Percentiles rank a stretch among this genome's conserved stretches.
Evolutionary conservation across 2,888 invertebrate species (phyloP).

Genomic region (Leptinotarsa peninsularis): DNA sequence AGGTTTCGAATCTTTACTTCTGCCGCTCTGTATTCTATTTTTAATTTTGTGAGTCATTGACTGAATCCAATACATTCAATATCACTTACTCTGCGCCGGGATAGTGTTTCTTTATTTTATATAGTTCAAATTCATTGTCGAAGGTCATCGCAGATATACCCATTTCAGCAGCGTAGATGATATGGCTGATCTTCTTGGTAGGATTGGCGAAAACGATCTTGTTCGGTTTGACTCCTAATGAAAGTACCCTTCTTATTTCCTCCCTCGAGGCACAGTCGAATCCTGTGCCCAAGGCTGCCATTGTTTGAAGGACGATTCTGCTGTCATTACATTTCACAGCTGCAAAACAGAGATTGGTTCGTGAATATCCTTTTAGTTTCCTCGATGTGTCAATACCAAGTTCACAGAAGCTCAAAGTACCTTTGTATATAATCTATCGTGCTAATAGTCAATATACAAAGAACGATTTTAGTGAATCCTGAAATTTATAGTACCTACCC

Average conservation of each 20-base stretch:
- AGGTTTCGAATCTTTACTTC: too few relatives aligned
- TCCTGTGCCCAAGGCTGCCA: slow-evolving; percentile 70
- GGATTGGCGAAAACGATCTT: slow-evolving; percentile 74
- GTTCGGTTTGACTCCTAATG: slow-evolving; percentile 66
- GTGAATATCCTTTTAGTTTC: too few relatives aligned
- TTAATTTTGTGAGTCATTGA: too few relatives aligned
- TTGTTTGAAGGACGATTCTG: slow-evolving; percentile 61
- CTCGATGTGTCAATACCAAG: too few relatives aligned
- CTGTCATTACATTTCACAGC: slow-evolving; percentile 76
- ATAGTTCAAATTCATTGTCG: slow-evolving; percentile 70
- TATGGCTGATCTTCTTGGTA: slow-evolving; percentile 69
- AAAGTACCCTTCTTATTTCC: slow-evolving; percentile 70
- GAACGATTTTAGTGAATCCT: too few relatives aligned
- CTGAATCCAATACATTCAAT: background rate
- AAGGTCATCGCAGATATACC: slow-evolving; percentile 70
- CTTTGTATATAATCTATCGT: too few relatives aligned
- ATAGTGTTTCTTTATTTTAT: slow-evolving; percentile 68
- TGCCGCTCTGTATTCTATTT: too few relatives aligned
- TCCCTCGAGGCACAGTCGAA: slow-evolving; percentile 75
- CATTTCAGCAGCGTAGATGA: slow-evolving; percentile 68
- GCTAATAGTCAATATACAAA: too few relatives aligned
- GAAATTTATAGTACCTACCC: too few relatives aligned
- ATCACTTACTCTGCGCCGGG: slow-evolving; percentile 66
- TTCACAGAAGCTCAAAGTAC: too few relatives aligned
- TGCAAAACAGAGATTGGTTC: slow-evolving; percentile 47